phyloP scores from a whole-genome alignment of 2,797 vertebrate species.

The Masticophis lateralis region DNA sequence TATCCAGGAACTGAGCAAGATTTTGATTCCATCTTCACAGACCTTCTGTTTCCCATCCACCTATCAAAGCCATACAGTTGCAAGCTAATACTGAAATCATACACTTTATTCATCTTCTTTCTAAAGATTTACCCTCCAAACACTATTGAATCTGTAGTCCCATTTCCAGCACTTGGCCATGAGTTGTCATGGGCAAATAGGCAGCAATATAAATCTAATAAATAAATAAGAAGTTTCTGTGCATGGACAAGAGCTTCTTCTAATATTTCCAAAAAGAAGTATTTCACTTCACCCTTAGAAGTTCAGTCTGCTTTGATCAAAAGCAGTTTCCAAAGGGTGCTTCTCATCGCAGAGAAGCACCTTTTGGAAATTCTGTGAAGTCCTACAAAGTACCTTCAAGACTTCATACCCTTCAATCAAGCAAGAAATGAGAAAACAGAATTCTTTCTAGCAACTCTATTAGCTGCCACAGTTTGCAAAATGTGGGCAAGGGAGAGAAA shows the following conservation, averaged over 20 bases:
- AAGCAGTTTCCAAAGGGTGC: not conserved
- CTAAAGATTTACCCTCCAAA: not conserved
- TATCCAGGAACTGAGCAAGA: not conserved
- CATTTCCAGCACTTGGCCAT: not conserved
- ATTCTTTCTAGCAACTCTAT: not conserved
- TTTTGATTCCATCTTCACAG: not conserved
- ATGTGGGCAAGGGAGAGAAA: not conserved
- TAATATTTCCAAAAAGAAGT: not conserved
- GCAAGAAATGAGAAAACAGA: not conserved
- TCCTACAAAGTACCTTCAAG: not conserved
- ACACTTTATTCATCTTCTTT: not conserved
- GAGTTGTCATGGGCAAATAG: not conserved
- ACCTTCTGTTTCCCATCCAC: too few relatives aligned
- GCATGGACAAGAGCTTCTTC: not conserved
- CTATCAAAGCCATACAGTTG: not conserved
- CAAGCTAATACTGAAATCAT: not conserved
- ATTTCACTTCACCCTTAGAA: not conserved
- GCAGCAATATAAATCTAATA: too few relatives aligned
- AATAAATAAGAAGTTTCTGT: not conserved
- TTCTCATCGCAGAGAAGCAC: not conserved
- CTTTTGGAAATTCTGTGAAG: not conserved
- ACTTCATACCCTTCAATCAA: not conserved
- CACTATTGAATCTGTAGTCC: not conserved
- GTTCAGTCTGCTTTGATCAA: not conserved
- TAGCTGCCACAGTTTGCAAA: not conserved